Base-by-base conservation (phyloP, 1,140 invertebrate species). In the Reticulitermes speratus region DNA sequence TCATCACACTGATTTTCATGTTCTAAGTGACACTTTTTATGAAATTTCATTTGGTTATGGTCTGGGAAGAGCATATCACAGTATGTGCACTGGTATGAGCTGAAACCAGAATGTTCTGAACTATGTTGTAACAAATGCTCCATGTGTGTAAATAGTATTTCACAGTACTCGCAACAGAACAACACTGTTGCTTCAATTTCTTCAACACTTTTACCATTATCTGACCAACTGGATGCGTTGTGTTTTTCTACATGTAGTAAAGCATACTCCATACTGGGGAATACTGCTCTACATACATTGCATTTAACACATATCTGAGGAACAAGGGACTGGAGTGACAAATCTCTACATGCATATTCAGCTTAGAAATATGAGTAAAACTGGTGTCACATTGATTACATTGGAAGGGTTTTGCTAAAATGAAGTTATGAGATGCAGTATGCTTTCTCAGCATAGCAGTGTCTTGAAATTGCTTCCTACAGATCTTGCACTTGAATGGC, bases 131-230 rank as follows among this genome's bases (percentile, higher is more conserved):
- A 89, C 21, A 94, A 84, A 23, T 90, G 88, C 3, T 90, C 89
- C 84, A 91, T 90, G 44, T 93, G 92, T 0, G 90, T 90, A 86
- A 93, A 94, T 1, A 91, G 90, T 44, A 90, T 91, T 86, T 93
- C 93, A 87, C 93, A 94, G 86, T 93, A 94, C 88, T 94, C 93
- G 83, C 93, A 94, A 87, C 94, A 93, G 30, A 93, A 89, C 3
- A 93, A 87, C 23, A 92, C 90, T 9, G 25, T 75, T 9, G n/a
- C 65, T 75, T 75, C 65, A 30, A 75, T 75, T 25, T 75, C 65
- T 75, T 75, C 65, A 25, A 75, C 25, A 75, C n/a, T 75, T 75
- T 75, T 75, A n/a, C 3, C 1, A n/a, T 75, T 25, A 75, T 30
- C n/a, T 25, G n/a, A 30, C 65, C 30, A 30, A 9, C 9, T 25